These are phyloP conservation scores for Sebastes matsubarae DNA, from an alignment of 2,797 vertebrate genomes.

Conservation along the genomic window DNA sequence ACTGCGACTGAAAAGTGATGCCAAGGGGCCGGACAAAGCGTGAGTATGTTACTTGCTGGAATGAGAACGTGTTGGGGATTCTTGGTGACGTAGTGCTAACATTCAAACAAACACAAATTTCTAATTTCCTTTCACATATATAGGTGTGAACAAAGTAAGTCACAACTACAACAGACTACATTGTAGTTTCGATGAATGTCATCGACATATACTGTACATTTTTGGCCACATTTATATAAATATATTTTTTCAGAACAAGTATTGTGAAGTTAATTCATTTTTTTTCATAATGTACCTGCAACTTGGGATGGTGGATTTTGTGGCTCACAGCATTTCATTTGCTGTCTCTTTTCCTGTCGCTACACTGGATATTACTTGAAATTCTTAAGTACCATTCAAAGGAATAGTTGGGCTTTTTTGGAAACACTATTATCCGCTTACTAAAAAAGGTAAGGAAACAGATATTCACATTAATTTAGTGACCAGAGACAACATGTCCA, in stretches of 20 bases:
- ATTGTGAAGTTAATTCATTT: neutral
- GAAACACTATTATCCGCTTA: too few relatives aligned
- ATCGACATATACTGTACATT: neutral
- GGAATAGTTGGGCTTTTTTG: too few relatives aligned
- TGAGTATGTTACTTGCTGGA: too few relatives aligned
- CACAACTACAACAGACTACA: neutral
- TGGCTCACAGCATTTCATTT: neutral
- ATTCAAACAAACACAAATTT: too few relatives aligned
- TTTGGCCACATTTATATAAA: too few relatives aligned
- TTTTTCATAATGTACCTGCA: neutral
- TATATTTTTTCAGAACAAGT: neutral
- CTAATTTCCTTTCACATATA: too few relatives aligned
- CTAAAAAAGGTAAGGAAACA: neutral
- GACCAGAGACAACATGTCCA: neutral
- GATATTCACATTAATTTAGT: neutral
- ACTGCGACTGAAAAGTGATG: too few relatives aligned
- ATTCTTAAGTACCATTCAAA: too few relatives aligned
- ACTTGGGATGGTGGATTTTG: neutral
- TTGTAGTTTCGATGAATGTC: neutral
- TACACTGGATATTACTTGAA: too few relatives aligned
- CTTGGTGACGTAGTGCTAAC: too few relatives aligned
- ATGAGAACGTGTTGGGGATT: too few relatives aligned
- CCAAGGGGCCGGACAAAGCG: rapidly evolving
- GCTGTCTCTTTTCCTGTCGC: neutral
- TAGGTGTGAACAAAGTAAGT: too few relatives aligned